Percentiles rank a stretch among this genome's conserved stretches.
These are phyloP conservation scores for Notarius quadriscutis DNA, from an alignment of 2,113 vertebrate species.

Conservation along the genomic window DNA sequence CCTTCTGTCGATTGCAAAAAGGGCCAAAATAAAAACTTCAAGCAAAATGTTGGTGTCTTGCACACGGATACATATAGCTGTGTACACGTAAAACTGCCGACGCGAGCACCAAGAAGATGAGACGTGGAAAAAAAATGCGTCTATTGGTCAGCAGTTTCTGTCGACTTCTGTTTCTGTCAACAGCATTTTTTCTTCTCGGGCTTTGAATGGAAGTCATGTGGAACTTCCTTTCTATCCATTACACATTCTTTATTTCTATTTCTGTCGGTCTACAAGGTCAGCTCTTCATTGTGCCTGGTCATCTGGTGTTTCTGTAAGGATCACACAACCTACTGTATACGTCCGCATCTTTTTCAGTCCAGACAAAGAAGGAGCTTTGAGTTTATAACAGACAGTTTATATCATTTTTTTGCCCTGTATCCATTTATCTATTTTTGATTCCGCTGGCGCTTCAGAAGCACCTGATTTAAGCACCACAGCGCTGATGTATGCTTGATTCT, in stretches of 20 bases:
- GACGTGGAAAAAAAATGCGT: slow-evolving; percentile 12
- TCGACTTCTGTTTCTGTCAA: slow-evolving; percentile 64
- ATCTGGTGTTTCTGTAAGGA: neutral
- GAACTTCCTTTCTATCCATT: slow-evolving; percentile 37
- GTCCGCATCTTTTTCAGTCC: neutral
- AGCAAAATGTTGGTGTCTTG: slow-evolving; percentile 33
- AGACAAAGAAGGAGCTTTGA: neutral
- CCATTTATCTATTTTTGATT: too few species aligned
- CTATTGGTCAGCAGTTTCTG: slow-evolving; percentile 66
- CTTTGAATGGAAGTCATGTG: slow-evolving; percentile 51
- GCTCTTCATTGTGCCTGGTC: neutral
- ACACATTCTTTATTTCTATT: slow-evolving; percentile 37
- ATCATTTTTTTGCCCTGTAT: neutral
- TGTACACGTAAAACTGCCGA: slow-evolving; percentile 58
- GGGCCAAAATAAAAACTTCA: slow-evolving; percentile 2
- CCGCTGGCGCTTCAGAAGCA: too few species aligned
- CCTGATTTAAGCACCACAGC: too few species aligned
- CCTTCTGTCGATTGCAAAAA: neutral
- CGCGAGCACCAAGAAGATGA: slow-evolving; percentile 47
- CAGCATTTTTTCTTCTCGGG: slow-evolving; percentile 63
- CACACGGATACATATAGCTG: slow-evolving; percentile 48
- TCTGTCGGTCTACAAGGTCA: slow-evolving; percentile 57
- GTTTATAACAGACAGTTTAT: neutral
- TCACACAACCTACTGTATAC: neutral
- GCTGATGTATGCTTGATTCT: too few species aligned